Evolutionary conservation across 2,888 invertebrate genomes (phyloP), one percentile per base, ranked within the genome.

Genomic region (Andrena bucephala): DNA sequence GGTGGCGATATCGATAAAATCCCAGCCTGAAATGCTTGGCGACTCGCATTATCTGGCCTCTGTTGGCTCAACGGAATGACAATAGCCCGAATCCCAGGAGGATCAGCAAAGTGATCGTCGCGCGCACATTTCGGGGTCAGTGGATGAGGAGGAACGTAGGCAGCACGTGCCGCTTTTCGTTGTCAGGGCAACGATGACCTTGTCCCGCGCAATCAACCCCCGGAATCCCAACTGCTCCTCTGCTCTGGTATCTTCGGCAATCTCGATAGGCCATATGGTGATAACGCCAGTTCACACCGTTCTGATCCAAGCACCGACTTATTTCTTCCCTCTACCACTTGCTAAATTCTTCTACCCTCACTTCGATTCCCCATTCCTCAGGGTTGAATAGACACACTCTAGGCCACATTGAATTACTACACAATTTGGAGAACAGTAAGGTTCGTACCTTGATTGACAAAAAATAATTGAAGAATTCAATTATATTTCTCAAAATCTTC

Each of bases 111-210:
- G 84, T 65, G 79, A 81, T 81, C 75, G 75, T 66, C 76, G 76
- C 54, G 81, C 71, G 73, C 54, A 71, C 74, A 75, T 71, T 85
- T 81, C 71, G 66, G 84, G 84, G 89, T 84, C 81, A 84, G 77
- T 76, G 76, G 81, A 81, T 81, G 81, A 82, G 79, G 73, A 79
- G 72, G 54, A 79, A 73, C 75, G 71, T 68, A 68, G 71, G 88
- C 88, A 92, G 90, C 93, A 93, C 93, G 93, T 93, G 94, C 92
- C 90, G 87, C 33, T 70, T 75, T 77, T 86, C 89, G 93, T 93
- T 92, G 92, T 93, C 90, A 93, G 85, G 93, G 93, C 90, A 89
- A 94, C 94, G 90, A 86, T 92, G 93, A 93, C 93, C 94, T 93
- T 93, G 93, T 92, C 93, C 93, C 93, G 92, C 87, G 87, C 85